Evolutionary conservation across 2,797 vertebrate genomes (phyloP).

Genomic region (Enteromius treurensis): DNA sequence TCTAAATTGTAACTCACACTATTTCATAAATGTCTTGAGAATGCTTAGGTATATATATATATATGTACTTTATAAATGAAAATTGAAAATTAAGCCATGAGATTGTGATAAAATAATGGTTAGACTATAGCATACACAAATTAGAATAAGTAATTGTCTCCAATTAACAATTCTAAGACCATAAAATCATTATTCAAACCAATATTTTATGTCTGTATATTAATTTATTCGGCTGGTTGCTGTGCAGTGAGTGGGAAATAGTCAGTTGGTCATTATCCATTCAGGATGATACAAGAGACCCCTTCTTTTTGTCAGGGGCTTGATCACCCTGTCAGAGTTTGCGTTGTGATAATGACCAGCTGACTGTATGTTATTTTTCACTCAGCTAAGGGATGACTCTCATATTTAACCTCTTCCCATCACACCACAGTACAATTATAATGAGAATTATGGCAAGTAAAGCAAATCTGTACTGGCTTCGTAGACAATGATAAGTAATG

Average conservation of each 20-base stretch:
- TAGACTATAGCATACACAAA: neutral
- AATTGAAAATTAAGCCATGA: constrained; percentile 6
- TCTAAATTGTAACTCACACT: constrained; percentile 38
- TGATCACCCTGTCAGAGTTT: constrained; percentile 4
- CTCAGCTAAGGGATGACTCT: neutral
- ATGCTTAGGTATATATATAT: constrained; percentile 35
- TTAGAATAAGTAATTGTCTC: neutral
- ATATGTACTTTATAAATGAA: neutral
- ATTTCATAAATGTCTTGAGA: constrained; percentile 28
- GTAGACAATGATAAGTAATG: constrained; percentile 32
- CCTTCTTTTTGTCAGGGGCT: neutral
- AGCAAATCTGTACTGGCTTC: constrained; percentile 41
- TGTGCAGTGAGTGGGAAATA: neutral
- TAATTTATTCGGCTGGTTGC: neutral
- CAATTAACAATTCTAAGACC: neutral
- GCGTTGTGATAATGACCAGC: neutral
- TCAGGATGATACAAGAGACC: constrained; percentile 10
- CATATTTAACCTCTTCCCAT: constrained; percentile 9
- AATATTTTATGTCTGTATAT: neutral
- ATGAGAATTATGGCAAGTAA: constrained; percentile 28
- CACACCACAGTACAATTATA: neutral
- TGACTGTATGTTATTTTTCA: neutral
- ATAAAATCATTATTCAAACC: neutral
- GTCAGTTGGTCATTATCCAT: neutral
- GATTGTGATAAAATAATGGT: neutral